These are phyloP conservation scores for Eurytoma californica DNA, from an alignment of 2,888 invertebrate species.

Conservation along the genomic window DNA sequence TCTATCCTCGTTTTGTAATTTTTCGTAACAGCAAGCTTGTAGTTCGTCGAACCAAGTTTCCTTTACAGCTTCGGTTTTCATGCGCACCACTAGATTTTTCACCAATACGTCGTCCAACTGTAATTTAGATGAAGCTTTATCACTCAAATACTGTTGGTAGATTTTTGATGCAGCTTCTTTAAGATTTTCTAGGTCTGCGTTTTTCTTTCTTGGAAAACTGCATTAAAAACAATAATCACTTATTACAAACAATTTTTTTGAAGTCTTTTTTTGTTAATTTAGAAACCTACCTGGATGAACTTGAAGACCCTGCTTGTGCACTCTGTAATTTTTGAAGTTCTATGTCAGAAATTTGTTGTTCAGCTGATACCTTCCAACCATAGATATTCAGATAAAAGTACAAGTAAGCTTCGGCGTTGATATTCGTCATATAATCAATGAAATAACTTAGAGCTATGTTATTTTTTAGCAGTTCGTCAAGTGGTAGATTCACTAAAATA, in stretches of 20 bases:
- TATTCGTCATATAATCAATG: conserved; percentile 84
- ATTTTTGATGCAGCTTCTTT: conserved; percentile 85
- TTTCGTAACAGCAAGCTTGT: conserved; percentile 83
- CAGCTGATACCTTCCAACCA: conserved; percentile 83
- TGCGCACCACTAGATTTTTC: conserved; percentile 79
- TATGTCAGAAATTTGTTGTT: conserved; percentile 81
- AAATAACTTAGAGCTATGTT: conserved; percentile 86
- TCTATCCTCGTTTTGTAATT: conserved; percentile 77
- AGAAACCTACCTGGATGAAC: conserved; percentile 35
- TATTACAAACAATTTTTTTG: neutral
- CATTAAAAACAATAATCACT: neutral
- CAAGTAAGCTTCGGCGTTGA: conserved; percentile 83
- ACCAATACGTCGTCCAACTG: conserved; percentile 80
- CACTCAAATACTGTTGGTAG: conserved; percentile 86
- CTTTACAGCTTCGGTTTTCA: conserved; percentile 80
- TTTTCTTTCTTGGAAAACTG: conserved; percentile 63
- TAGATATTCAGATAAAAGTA: conserved; percentile 86
- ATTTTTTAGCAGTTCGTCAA: conserved; percentile 86
- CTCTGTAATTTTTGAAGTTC: conserved; percentile 76
- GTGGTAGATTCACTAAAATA: conserved; percentile 78
- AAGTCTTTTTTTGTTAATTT: too few species aligned
- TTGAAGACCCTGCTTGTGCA: conserved; percentile 61
- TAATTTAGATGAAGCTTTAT: conserved; percentile 81
- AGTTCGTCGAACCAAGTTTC: conserved; percentile 91
- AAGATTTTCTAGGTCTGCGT: conserved; percentile 73